Conservation (phyloP, 1,140 invertebrate genomes). For the Hydropsyche tenuis region DNA sequence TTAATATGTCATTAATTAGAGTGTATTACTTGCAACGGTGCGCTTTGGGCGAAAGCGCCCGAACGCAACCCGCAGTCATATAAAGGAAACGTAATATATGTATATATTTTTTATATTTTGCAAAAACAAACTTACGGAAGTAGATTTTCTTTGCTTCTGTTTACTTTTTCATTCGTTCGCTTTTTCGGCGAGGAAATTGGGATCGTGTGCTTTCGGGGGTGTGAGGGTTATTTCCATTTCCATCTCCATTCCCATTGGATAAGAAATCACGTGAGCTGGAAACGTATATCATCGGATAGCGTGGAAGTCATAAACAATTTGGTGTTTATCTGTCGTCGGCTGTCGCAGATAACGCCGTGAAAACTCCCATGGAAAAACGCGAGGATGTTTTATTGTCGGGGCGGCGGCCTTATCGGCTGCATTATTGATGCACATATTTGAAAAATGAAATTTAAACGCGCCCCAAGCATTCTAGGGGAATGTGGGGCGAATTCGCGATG, state of each 20-base stretch:
- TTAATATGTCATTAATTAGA: too few species aligned
- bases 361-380: neutral
- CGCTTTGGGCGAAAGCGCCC: too few species aligned
- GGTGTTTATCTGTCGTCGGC: slow-evolving; percentile 34
- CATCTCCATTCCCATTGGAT: slow-evolving; percentile 22
- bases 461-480: too few species aligned
- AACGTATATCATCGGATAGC: slow-evolving; percentile 24
- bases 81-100: neutral
- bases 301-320: slow-evolving; percentile 32
- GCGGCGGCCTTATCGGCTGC: neutral
- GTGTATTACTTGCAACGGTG: too few species aligned
- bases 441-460: too few species aligned
- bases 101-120: too few species aligned
- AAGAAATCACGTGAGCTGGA: slow-evolving; percentile 28
- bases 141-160: too few species aligned
- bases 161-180: neutral
- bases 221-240: slow-evolving; percentile 9
- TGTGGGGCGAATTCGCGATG: too few species aligned
- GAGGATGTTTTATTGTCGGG: slow-evolving; percentile 2
- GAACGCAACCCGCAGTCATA: too few species aligned
- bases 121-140: too few species aligned
- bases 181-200: neutral
- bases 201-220: neutral
- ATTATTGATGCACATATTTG: neutral
- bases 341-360: slow-evolving; percentile 29